phyloP scores from a whole-genome alignment of 1,140 invertebrate species.

The Lasaia peninsularis region DNA sequence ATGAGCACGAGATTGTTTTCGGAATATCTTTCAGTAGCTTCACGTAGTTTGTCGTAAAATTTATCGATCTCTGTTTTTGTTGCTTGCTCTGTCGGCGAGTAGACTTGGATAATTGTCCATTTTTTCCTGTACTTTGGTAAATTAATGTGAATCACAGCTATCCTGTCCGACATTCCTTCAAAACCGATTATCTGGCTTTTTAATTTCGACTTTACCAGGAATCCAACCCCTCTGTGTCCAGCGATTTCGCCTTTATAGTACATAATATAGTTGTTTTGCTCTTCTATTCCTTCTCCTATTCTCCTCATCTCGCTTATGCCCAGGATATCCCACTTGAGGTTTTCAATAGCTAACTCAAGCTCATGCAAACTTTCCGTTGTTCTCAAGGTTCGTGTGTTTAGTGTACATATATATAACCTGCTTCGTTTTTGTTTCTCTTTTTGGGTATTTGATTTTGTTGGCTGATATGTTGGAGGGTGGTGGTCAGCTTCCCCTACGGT shows the following conservation, averaged over 20 bases:
- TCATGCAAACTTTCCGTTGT: not conserved
- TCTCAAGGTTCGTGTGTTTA: conserved; percentile 7
- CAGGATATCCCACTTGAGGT: not conserved
- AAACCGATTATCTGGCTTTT: not conserved
- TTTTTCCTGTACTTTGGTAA: conserved; percentile 19
- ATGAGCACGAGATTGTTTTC: conserved; percentile 13
- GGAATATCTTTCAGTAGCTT: conserved; percentile 8
- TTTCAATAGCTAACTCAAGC: not conserved
- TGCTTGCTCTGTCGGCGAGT: conserved; percentile 14
- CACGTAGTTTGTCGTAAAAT: conserved; percentile 10
- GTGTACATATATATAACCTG: not conserved
- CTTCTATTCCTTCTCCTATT: conserved; percentile 7
- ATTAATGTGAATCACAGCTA: not conserved
- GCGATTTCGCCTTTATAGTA: not conserved
- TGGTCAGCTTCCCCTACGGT: not conserved
- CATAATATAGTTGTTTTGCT: conserved; percentile 2
- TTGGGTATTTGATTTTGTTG: not conserved
- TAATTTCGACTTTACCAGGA: not conserved
- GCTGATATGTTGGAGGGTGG: not conserved
- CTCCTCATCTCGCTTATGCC: not conserved
- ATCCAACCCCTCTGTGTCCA: not conserved
- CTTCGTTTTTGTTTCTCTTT: not conserved
- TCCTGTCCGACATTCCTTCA: not conserved
- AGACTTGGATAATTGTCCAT: conserved; percentile 16
- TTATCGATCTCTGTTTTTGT: conserved; percentile 6